Conservation (phyloP, 2,888 invertebrate genomes). For the Rugalucina vietnamica region DNA sequence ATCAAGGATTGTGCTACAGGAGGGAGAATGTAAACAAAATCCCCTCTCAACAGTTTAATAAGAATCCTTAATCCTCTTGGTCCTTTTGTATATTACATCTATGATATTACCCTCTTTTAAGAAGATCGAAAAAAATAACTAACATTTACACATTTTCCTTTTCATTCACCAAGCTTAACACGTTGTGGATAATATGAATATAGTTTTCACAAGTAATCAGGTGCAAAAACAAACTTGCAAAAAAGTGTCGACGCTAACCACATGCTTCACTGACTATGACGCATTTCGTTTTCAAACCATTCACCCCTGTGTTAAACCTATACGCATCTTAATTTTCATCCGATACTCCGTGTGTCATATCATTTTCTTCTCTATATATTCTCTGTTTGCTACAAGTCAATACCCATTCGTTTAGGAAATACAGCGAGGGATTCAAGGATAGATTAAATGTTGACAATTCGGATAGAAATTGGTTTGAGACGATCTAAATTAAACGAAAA, state of each 20-base stretch:
- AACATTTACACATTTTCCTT: too few species aligned
- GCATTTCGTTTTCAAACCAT: not conserved
- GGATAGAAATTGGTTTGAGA: not conserved
- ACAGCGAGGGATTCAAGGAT: not conserved
- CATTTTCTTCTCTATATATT: not conserved
- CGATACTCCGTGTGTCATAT: not conserved
- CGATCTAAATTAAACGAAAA: not conserved
- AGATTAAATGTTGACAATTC: not conserved
- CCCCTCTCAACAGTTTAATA: too few species aligned
- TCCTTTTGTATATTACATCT: too few species aligned
- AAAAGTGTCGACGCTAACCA: not conserved
- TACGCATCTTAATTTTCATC: not conserved
- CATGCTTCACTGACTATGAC: constrained; percentile 2
- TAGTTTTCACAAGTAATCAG: not conserved
- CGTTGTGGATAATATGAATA: too few species aligned
- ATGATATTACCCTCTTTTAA: too few species aligned
- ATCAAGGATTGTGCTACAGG: too few species aligned
- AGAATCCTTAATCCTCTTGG: too few species aligned
- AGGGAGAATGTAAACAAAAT: too few species aligned
- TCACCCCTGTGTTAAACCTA: not conserved
- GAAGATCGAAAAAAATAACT: too few species aligned
- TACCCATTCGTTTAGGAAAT: not conserved
- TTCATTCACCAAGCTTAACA: too few species aligned
- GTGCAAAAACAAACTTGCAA: not conserved
- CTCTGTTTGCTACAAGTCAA: not conserved